A percentile compares a stretch with the other conserved stretches of the same genome.
Evolutionary conservation across 2,797 vertebrate genomes (phyloP).

Genomic region (Amniataba percoides): DNA sequence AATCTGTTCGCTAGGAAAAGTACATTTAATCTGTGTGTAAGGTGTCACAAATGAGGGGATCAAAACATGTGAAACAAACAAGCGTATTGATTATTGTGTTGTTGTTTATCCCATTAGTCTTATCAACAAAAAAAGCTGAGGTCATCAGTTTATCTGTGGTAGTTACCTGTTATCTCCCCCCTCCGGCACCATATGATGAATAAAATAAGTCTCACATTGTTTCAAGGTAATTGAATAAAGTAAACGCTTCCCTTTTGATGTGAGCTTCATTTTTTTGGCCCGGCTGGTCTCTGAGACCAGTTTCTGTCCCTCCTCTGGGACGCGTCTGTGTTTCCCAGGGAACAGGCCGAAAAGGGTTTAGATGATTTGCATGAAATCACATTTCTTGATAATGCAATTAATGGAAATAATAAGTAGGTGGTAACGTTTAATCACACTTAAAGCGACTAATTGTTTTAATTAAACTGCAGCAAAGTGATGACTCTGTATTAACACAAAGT

Average conservation of each 20-base stretch:
- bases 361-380: constrained; percentile 51
- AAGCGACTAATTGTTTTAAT: constrained; percentile 24
- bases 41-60: constrained; percentile 19
- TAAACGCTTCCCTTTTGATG: constrained; percentile 24
- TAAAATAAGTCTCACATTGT: constrained; percentile 51
- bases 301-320: constrained; percentile 47
- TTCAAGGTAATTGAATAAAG: constrained; percentile 57
- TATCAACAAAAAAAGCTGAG: constrained; percentile 60
- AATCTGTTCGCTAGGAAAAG: background rate
- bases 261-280: constrained; percentile 14
- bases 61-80: constrained; percentile 40
- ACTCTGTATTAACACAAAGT: constrained; percentile 10
- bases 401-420: constrained; percentile 29
- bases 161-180: constrained; percentile 67
- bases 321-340: constrained; percentile 37
- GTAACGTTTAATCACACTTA: constrained; percentile 33
- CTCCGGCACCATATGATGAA: constrained; percentile 51
- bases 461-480: constrained; percentile 8
- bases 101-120: constrained; percentile 75
- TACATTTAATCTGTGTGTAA: background rate
- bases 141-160: constrained; percentile 61
- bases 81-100: constrained; percentile 48
- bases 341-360: constrained; percentile 16
- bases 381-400: constrained; percentile 47
- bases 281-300: constrained; percentile 61